Conservation (phyloP, 1,140 invertebrate genomes). For the Tachypleus tridentatus region DNA sequence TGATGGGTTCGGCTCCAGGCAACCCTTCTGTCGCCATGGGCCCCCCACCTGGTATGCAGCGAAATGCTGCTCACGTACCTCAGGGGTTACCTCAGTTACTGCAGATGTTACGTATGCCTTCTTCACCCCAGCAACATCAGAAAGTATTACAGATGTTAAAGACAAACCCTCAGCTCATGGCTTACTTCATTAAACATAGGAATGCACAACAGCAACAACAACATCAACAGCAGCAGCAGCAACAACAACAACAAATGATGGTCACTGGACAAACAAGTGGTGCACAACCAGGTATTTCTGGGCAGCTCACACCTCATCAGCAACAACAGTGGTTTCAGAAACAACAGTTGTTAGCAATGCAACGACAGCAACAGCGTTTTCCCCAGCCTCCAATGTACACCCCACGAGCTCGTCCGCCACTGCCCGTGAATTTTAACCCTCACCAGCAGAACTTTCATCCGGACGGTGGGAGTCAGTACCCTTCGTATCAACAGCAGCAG, state of each 20-base stretch:
- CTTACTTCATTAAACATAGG: conserved; percentile 87
- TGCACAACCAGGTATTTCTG: conserved; percentile 19
- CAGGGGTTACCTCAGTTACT: conserved; percentile 79
- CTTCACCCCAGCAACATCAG: conserved; percentile 81
- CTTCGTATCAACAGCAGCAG: conserved; percentile 18
- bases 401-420: conserved; percentile 15
- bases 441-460: conserved; percentile 17
- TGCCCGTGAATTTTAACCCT: conserved; percentile 12
- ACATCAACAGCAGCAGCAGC: too few species aligned
- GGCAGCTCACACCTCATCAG: conserved; percentile 36
- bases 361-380: conserved; percentile 36
- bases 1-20: conserved; percentile 10
- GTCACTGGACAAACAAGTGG: conserved; percentile 34
- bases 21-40: conserved; percentile 13
- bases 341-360: conserved; percentile 41
- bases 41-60: conserved; percentile 21
- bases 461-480: conserved; percentile 12
- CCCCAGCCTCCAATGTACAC: conserved; percentile 21
- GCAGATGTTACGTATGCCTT: conserved; percentile 73
- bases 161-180: conserved; percentile 90
- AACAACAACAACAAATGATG: conserved; percentile 41
- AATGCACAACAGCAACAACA: conserved; percentile 43
- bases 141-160: conserved; percentile 86
- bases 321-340: conserved; percentile 41
- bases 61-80: conserved; percentile 14